Evolutionary conservation across 2,797 vertebrate genomes (phyloP).

Genomic region (Rhinoraja longicauda): DNA sequence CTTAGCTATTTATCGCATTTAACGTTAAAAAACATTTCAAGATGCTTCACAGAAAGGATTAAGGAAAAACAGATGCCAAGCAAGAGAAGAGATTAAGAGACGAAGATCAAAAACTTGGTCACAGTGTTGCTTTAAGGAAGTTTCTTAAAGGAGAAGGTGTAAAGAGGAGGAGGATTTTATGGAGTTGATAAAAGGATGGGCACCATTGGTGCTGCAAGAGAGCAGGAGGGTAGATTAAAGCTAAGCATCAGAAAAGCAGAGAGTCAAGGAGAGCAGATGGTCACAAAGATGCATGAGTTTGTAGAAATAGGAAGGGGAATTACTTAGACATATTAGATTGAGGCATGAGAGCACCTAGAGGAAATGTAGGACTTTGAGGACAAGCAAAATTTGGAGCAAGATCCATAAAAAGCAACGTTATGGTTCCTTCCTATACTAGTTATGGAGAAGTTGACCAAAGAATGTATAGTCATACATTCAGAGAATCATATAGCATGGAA

Average conservation of each 20-base stretch:
- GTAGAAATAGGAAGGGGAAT: neutral
- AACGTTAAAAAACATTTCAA: conserved; percentile 12
- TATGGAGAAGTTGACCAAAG: neutral
- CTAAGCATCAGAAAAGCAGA: neutral
- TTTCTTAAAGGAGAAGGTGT: neutral
- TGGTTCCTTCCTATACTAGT: neutral
- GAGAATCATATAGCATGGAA: no score
- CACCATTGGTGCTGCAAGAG: neutral
- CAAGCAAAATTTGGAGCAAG: neutral
- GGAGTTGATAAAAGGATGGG: neutral
- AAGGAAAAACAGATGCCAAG: conserved; percentile 28
- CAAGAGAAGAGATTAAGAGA: neutral
- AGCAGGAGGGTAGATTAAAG: neutral
- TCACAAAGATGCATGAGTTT: neutral
- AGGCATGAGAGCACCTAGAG: neutral
- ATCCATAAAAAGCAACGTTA: neutral
- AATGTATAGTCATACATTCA: no score
- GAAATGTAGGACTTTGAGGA: neutral
- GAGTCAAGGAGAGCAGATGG: neutral
- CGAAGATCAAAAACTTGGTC: neutral
- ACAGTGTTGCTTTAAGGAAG: neutral
- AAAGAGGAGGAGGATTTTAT: neutral
- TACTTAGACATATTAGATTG: neutral
- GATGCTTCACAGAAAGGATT: conserved; percentile 2
- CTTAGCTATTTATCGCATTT: conserved; percentile 10